Evolutionary conservation across 2,113 vertebrate genomes (phyloP).

Genomic region (Myrmophylax atrothorax): DNA sequence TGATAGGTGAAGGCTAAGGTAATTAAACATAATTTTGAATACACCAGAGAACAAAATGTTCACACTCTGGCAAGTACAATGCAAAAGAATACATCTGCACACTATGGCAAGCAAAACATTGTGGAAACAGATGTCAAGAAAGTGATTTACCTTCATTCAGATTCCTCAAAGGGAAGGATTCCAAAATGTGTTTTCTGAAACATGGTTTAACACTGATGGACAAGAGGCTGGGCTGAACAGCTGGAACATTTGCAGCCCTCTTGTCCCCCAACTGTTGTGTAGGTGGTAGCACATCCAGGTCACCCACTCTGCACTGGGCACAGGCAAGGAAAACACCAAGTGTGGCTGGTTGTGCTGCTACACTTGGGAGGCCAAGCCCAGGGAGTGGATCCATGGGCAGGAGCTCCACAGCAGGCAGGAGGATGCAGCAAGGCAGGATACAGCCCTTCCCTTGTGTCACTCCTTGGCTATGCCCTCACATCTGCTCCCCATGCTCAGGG

Average conservation of each 20-base stretch:
- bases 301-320: neutral
- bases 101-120: neutral
- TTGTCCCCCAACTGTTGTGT: neutral
- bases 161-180: neutral
- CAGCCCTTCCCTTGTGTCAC: neutral
- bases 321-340: neutral
- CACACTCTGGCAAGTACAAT: neutral
- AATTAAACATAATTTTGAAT: neutral
- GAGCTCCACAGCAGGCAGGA: neutral
- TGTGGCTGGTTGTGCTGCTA: neutral
- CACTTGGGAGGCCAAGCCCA: neutral
- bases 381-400: fast-evolving
- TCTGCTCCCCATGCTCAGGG: neutral
- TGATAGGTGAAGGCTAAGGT: neutral
- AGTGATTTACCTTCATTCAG: neutral
- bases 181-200: neutral
- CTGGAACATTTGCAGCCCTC: neutral
- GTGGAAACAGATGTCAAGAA: neutral
- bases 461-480: fast-evolving
- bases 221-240: neutral
- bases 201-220: neutral
- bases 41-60: neutral
- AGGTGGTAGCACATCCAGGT: neutral
- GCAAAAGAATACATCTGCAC: neutral
- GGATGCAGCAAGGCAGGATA: neutral